Base-by-base conservation (phyloP, 2,888 invertebrate species). In the Steinernema hermaphroditum region DNA sequence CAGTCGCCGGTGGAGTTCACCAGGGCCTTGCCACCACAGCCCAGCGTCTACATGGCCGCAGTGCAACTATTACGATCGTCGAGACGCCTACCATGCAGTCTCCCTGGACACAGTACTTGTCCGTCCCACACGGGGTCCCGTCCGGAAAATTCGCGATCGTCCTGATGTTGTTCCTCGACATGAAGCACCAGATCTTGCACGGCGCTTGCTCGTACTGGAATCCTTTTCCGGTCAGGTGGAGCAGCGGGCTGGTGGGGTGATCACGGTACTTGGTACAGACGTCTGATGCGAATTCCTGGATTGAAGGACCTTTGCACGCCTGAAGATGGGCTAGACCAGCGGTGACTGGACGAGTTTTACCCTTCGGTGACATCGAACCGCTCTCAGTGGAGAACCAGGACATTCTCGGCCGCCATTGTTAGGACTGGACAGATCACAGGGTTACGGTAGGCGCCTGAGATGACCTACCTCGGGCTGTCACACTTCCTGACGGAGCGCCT, bases 141-240 rank as follows among this genome's bases (percentile, higher is more conserved):
- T 85, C 85, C 8, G 85, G 85, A 71, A 83, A 84, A 69, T 83
- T 82, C 27, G 78, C 77, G 12, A 84, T 80, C 0, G 84, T 80
- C 14, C 84, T 75, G 27, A 84, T 82, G 70, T 80, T 82, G 27
- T 78, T 80, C 12, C 78, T 75, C 19, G 49, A 70, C 79, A 54
- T 29, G 19, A 22, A 46, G 71, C 54, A 78, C 83, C 82, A 82
- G 16, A 83, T 72, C 73, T 83, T 83, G 74, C 81, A 82, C 49
- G 76, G 77, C 4, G 80, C 81, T 69, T 82, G 79, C 54, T 78
- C 78, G 54, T 79, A 83, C 43, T 83, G 82, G 68, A 81, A 74
- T 27, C 82, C 83, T 49, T 79, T 74, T 29, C 82, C 82, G 27
- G 78, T 77, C 9, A 82, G 54, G 37, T 78, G 75, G 0, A 79